Conservation (phyloP, 2,888 invertebrate genomes). For the Petrophora chlorosata region DNA sequence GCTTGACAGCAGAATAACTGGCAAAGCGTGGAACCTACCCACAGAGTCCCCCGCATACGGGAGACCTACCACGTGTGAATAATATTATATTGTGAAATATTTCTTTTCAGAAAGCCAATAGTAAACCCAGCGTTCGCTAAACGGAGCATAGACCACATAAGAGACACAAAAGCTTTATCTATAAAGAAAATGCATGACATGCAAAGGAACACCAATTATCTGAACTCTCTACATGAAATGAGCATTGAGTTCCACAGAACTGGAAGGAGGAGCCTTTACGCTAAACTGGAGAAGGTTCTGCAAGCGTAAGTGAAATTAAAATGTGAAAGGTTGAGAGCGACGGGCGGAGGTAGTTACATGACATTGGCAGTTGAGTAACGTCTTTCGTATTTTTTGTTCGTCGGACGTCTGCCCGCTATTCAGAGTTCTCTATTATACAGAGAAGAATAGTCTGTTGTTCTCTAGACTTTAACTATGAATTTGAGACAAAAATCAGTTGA, state of each 20-base stretch:
- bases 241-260: constrained; percentile 82
- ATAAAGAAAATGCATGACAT: constrained; percentile 64
- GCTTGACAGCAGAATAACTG: too few species aligned
- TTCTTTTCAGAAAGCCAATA: constrained; percentile 59
- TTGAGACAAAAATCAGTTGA: too few species aligned
- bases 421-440: too few species aligned
- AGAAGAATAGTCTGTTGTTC: too few species aligned
- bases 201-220: constrained; percentile 50
- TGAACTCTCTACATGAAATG: constrained; percentile 54
- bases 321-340: constrained; percentile 20
- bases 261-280: constrained; percentile 85
- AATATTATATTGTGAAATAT: neutral
- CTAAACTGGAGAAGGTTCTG: constrained; percentile 85
- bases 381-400: too few species aligned
- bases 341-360: neutral
- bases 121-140: constrained; percentile 78
- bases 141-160: constrained; percentile 58
- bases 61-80: too few species aligned
- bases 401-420: too few species aligned
- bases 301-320: constrained; percentile 81
- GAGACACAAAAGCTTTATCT: constrained; percentile 31
- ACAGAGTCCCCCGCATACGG: too few species aligned
- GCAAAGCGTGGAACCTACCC: too few species aligned
- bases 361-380: too few species aligned
- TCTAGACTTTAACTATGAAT: too few species aligned